Evolutionary conservation across 2,888 invertebrate species (phyloP), one percentile per base, ranked within the genome.

Genomic region (Xestia ashworthii): DNA sequence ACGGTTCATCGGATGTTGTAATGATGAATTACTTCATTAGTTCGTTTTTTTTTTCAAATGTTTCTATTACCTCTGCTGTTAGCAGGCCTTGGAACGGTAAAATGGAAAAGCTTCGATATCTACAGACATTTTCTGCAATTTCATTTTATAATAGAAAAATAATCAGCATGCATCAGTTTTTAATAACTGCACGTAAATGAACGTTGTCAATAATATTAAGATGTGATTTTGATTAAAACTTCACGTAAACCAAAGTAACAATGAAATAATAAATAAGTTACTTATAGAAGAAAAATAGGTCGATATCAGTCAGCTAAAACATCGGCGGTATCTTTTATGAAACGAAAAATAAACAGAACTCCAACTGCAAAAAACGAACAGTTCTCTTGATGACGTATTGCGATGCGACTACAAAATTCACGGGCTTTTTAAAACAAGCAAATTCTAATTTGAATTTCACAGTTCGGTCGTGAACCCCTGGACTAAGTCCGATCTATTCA

Each of bases 391-490:
- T 58, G 44, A 38, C 25, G 32, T 32, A 32, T 32, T 32, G 44
- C n/a, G 22, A n/a, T 55, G 6, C 11, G 25, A 55, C 41, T 32
- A 69, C 32, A 76, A 72, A 81, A 76, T 71, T 66, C 79, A 80
- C 58, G 50, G 71, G 53, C 25, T 71, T 73, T 81, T 84, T 64
- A 73, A 84, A 79, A 88, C 88, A 88, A 86, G 83, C 79, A 83
- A 85, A 86, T 82, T 83, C 78, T 84, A 89, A 90, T 86, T 77
- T 14, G 0, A 85, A 88, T 91, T 90, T 91, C 89, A 89, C 89
- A 89, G 82, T 74, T 73, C 84, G 89, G 89, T 84, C 88, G 83
- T 88, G 86, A 80, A 82, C 88, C 84, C 82, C 88, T 88, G 89
- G 90, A 89, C 89, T 77, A 68, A 55, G 76, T 71, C 46, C 68